Evolutionary conservation across 2,888 invertebrate species (phyloP), one percentile per base, ranked within the genome.

Genomic region (Leptinotarsa haldemani): DNA sequence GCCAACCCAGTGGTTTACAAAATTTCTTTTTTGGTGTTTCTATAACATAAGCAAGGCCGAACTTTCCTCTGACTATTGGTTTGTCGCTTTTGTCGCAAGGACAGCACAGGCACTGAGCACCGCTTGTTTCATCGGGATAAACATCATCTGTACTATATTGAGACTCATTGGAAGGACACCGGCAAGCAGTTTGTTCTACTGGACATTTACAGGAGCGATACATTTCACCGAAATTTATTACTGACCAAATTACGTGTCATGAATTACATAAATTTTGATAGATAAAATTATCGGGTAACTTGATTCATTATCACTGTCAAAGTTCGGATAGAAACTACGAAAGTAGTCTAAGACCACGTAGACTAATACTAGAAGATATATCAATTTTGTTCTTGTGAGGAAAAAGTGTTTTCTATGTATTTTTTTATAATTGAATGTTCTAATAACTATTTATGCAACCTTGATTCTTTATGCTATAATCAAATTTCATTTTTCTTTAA

Each of bases 11-110:
- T 1, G 86, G 86, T 72, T 82, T 82, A 15, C 79, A 80, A 20
- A 76, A 78, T 71, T 78, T 79, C 48, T 80, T 82, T 70, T 81
- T 80, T 12, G 85, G 83, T 0, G 83, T 83, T 77, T 86, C 85
- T 4, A 83, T 77, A 15, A 86, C 78, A 79, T 85, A 87, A 7
- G 86, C 86, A 20, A 87, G 74, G 16, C 86, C 86, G 72, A 87
- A 86, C 64, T 85, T 83, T n/a, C 85, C 86, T 78, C 82, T 85
- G 4, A 75, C 76, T 56, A 80, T 63, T 18, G 73, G 63, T 40
- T 72, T 69, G n/a, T 53, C 25, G 12, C 56, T 52, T 40, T 72
- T 69, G n/a, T 53, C 25, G 5, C 48, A 66, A n/a, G 56, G 25
- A 48, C 30, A 52, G 15, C 70, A 70, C 15, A 40, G n/a, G 20